Percentiles rank a stretch among this genome's conserved stretches.
Conservation (phyloP, 2,113 vertebrate genomes). For the Rhinopithecus roxellana region DNA sequence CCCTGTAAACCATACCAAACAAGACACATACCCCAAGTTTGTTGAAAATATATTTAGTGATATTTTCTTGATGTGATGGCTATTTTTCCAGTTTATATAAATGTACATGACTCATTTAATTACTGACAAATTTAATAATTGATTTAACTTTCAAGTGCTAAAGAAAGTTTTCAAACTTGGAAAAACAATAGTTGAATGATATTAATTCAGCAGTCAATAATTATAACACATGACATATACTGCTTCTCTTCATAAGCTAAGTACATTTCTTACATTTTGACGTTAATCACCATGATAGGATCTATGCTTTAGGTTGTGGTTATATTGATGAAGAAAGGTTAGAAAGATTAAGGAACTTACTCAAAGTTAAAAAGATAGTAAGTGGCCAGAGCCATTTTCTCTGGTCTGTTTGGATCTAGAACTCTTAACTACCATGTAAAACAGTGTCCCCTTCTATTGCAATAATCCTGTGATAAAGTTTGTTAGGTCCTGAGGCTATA, state of each 20-base stretch:
- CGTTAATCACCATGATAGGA: background rate
- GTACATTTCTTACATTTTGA: background rate
- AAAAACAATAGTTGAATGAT: background rate
- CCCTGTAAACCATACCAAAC: background rate
- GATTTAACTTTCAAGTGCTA: background rate
- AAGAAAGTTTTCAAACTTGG: background rate
- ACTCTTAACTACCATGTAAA: background rate
- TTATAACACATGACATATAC: background rate
- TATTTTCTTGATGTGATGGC: background rate
- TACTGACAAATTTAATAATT: background rate
- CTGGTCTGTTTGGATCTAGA: background rate
- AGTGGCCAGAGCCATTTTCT: background rate
- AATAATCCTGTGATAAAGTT: background rate
- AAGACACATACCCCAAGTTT: background rate
- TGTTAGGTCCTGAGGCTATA: background rate
- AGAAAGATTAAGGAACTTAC: background rate
- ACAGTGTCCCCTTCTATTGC: background rate
- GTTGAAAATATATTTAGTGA: background rate
- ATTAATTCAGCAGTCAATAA: constrained; percentile 16
- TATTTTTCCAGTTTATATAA: background rate
- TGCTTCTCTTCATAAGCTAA: background rate
- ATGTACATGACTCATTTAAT: background rate
- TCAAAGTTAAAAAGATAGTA: background rate
- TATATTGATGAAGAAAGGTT: background rate
- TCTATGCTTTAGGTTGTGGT: background rate